Conservation (phyloP, 2,888 invertebrate species). For the Lasius platythorax region DNA sequence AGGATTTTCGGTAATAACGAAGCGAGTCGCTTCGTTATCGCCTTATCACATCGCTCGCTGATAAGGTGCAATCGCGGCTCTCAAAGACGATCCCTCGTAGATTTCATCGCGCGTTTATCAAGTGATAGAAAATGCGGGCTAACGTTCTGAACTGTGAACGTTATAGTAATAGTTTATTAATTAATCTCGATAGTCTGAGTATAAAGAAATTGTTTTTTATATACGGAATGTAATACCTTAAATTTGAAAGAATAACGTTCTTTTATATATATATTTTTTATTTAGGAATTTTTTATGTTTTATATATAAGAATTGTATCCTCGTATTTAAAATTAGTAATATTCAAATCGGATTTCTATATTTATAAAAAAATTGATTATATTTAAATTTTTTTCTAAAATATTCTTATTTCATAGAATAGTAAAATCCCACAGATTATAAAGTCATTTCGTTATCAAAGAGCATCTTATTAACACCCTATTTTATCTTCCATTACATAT, state of each 20-base stretch:
- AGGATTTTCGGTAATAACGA: slow-evolving; percentile 77
- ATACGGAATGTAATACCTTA: background rate
- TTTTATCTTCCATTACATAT: background rate
- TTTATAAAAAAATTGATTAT: background rate
- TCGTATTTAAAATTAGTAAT: background rate
- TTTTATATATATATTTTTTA: background rate
- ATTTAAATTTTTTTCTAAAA: background rate
- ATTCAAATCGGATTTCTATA: background rate
- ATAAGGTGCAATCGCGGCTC: slow-evolving; percentile 77
- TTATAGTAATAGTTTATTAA: background rate
- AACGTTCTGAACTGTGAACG: background rate
- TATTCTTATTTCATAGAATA: background rate
- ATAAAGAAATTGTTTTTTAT: background rate
- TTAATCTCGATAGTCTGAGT: background rate
- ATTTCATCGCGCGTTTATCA: slow-evolving; percentile 65
- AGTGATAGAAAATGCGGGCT: slow-evolving; percentile 39
- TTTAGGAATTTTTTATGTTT: background rate
- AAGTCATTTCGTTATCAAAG: background rate
- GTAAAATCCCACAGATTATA: background rate
- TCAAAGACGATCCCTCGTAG: slow-evolving; percentile 70
- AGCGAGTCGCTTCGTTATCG: slow-evolving; percentile 75
- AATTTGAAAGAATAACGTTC: background rate
- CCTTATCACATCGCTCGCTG: slow-evolving; percentile 77
- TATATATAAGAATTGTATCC: background rate
- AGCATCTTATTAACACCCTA: background rate